phyloP scores from a whole-genome alignment of 53 echinoderm and acorn worm genomes.

The Stichopus horrens region DNA sequence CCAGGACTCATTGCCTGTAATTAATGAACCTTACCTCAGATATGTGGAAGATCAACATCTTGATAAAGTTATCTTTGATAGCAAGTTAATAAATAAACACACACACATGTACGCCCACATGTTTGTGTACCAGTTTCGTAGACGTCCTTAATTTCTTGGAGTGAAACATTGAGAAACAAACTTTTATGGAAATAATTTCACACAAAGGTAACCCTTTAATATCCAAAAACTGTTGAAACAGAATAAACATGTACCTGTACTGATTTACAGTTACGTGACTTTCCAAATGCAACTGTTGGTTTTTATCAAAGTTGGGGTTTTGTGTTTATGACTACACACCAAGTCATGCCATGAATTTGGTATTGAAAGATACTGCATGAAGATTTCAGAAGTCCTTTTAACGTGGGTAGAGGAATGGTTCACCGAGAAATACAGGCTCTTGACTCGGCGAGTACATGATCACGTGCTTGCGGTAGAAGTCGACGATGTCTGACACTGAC shows the following conservation, averaged over 20 bases:
- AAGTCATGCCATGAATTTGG: neutral
- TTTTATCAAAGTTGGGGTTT: neutral
- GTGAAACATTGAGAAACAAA: too few species aligned
- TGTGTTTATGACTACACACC: neutral
- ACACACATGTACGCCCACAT: too few species aligned
- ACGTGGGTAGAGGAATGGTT: constrained; percentile 71
- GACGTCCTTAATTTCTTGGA: too few species aligned
- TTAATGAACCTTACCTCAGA: too few species aligned
- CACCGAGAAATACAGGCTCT: constrained; percentile 86
- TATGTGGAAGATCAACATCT: too few species aligned
- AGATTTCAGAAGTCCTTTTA: neutral
- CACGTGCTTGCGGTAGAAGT: constrained; percentile 91
- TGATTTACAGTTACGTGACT: neutral
- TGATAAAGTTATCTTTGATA: too few species aligned
- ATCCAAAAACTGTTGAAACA: neutral
- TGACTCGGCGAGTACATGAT: constrained; percentile 94
- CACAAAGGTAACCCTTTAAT: neutral
- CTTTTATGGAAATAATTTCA: too few species aligned
- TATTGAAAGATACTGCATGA: neutral
- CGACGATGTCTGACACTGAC: constrained; percentile 87
- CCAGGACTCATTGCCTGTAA: too few species aligned
- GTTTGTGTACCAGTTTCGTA: too few species aligned
- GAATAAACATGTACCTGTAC: neutral
- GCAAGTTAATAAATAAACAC: too few species aligned
- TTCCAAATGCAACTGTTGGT: neutral